These are phyloP conservation scores for Xenotilapia leptura DNA, from an alignment of 2,113 vertebrate species.

Conservation along the genomic window DNA sequence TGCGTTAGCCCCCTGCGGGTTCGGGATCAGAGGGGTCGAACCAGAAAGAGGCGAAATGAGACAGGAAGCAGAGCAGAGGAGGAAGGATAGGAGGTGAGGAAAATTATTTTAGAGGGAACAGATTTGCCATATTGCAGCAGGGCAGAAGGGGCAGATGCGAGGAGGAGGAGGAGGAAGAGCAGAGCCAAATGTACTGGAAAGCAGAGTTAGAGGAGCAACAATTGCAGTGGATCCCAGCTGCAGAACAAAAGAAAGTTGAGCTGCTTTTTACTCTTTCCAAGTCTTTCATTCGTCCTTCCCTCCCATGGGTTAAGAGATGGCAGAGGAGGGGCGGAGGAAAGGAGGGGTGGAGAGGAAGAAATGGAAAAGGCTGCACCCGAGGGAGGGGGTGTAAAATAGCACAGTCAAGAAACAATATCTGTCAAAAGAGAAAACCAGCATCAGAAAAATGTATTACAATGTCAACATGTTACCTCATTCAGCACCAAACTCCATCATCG, in stretches of 20 bases:
- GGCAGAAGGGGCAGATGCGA: neutral
- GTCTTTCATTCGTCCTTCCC: neutral
- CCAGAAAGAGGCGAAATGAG: neutral
- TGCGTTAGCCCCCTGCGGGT: neutral
- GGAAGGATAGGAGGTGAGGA: neutral
- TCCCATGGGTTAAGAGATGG: neutral
- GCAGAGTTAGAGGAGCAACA: neutral
- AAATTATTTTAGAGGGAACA: neutral
- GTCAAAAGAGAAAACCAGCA: neutral
- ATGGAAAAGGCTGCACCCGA: neutral
- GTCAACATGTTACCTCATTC: neutral
- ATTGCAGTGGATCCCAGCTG: neutral
- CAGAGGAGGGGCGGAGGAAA: neutral
- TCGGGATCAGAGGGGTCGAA: constrained; percentile 18
- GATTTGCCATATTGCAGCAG: neutral
- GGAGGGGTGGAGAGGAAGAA: neutral
- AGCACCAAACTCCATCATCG: neutral
- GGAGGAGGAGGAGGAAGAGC: neutral
- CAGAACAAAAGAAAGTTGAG: neutral
- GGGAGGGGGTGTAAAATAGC: neutral
- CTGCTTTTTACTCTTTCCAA: neutral
- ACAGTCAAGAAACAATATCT: neutral
- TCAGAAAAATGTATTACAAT: neutral
- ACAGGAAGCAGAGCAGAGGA: neutral
- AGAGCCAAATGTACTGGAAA: neutral